A percentile compares a stretch with the other conserved stretches of the same genome.
Conservation (phyloP, 2,888 invertebrate species). For the Philaethria dido region DNA sequence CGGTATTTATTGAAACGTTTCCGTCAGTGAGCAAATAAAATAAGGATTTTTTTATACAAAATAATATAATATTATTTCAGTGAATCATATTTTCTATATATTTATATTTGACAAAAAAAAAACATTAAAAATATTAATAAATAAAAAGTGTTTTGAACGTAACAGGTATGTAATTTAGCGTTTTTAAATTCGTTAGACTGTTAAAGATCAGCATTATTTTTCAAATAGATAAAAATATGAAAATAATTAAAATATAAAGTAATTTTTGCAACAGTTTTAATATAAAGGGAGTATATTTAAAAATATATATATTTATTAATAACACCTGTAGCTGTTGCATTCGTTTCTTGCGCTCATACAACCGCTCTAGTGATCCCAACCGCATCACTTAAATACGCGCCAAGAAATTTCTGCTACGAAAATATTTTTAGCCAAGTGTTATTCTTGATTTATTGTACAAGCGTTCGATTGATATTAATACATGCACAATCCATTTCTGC, state of each 20-base stretch:
- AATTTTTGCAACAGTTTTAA: background rate
- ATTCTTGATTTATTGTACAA: slow-evolving; percentile 44
- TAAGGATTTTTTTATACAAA: slow-evolving; percentile 32
- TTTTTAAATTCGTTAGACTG: background rate
- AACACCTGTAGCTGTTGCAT: slow-evolving; percentile 48
- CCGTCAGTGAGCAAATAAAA: slow-evolving; percentile 36
- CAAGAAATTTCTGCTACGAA: slow-evolving; percentile 47
- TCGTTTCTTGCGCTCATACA: slow-evolving; percentile 48
- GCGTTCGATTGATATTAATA: slow-evolving; percentile 44
- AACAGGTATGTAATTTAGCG: slow-evolving; percentile 37
- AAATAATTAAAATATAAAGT: background rate
- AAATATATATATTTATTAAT: slow-evolving; percentile 29
- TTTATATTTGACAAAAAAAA: background rate
- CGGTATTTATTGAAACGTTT: slow-evolving; percentile 46
- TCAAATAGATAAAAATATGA: background rate
- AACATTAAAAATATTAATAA: slow-evolving; percentile 15
- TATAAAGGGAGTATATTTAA: background rate
- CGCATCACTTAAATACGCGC: slow-evolving; percentile 46
- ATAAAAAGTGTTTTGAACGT: slow-evolving; percentile 25
- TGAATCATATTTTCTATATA: slow-evolving; percentile 2
- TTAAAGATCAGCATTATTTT: background rate
- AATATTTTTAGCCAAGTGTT: slow-evolving; percentile 46
- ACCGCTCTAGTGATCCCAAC: slow-evolving; percentile 40
- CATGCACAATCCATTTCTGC: slow-evolving; percentile 42
- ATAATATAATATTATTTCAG: slow-evolving; percentile 23